Evolutionary conservation across 2,113 vertebrate species (phyloP).

Genomic region (Halichoerus grypus): DNA sequence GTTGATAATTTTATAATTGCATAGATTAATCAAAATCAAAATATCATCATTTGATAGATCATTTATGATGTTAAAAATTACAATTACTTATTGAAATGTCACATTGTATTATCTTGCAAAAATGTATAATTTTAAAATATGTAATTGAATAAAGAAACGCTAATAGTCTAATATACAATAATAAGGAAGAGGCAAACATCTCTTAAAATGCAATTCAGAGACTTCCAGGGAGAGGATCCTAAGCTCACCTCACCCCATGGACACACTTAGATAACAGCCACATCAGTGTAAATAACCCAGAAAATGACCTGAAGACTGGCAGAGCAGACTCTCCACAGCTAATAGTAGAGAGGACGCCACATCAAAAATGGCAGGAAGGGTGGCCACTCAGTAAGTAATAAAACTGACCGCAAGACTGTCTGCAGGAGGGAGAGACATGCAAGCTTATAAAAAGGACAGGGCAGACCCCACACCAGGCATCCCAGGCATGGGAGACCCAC

Average conservation of each 20-base stretch:
- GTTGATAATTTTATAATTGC: neutral
- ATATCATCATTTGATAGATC: neutral
- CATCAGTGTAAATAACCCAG: neutral
- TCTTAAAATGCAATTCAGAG: neutral
- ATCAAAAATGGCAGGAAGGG: neutral
- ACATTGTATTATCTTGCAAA: neutral
- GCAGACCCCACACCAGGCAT: neutral
- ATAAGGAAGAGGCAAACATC: neutral
- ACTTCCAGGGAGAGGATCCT: neutral
- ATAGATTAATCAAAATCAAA: neutral
- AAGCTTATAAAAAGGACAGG: neutral
- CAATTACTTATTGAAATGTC: neutral
- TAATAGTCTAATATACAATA: neutral
- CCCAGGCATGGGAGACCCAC: neutral
- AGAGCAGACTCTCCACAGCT: neutral
- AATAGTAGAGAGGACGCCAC: neutral
- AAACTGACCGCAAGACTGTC: neutral
- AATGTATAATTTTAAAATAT: neutral
- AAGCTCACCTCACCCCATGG: neutral
- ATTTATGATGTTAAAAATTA: neutral
- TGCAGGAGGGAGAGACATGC: neutral
- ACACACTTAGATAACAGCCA: neutral
- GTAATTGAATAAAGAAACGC: neutral
- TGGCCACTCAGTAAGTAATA: neutral
- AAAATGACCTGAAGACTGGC: neutral